Evolutionary conservation across 2,113 vertebrate genomes (phyloP).

Genomic region (Eurystomus gularis): DNA sequence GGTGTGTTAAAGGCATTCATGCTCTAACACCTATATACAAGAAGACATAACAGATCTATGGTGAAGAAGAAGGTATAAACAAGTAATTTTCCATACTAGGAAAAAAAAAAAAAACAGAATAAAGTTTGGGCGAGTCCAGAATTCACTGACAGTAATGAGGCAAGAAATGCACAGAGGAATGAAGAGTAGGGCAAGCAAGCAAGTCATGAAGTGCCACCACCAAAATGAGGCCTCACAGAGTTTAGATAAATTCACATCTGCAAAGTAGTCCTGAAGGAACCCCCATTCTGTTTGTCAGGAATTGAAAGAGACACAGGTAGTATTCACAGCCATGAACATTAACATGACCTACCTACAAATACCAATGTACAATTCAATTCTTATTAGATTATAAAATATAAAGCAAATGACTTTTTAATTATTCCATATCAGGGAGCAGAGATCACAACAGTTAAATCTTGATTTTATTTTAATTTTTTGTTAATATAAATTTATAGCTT

Average conservation of each 20-base stretch:
- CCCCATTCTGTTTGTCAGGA: not conserved
- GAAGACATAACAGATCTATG: not conserved
- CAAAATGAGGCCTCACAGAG: not conserved
- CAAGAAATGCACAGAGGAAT: not conserved
- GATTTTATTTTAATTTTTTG: not conserved
- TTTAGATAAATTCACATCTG: not conserved
- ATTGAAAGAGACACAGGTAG: not conserved
- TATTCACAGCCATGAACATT: not conserved
- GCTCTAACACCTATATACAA: not conserved
- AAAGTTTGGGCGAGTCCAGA: not conserved
- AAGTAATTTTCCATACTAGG: not conserved
- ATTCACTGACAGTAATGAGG: not conserved
- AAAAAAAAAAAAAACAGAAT: not conserved
- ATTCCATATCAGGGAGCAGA: not conserved
- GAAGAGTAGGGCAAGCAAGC: not conserved
- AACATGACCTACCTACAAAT: not conserved
- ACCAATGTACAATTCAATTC: not conserved
- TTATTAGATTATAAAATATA: not conserved
- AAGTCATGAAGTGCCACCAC: not conserved
- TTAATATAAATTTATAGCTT: not conserved
- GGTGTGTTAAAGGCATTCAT: not conserved
- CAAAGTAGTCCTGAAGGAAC: not conserved
- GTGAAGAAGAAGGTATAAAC: not conserved
- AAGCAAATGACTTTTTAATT: not conserved
- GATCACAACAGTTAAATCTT: not conserved